Evolutionary conservation across 2,888 invertebrate species (phyloP).

Genomic region (Anticlea derivata): DNA sequence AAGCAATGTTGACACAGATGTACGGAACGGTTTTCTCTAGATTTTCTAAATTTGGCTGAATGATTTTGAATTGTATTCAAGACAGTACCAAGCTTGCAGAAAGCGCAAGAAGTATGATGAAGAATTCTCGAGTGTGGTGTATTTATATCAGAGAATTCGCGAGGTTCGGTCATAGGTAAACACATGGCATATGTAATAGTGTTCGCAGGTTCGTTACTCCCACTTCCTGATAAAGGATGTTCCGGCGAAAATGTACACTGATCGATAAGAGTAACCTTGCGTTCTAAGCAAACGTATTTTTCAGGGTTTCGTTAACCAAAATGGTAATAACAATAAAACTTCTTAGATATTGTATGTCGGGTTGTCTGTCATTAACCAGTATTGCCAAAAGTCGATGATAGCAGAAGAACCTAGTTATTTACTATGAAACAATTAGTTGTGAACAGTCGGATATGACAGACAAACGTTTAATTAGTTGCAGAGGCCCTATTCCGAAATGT

Average conservation of each 20-base stretch:
- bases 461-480: too few relatives aligned
- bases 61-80: not conserved
- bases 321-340: too few relatives aligned
- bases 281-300: slow-evolving; percentile 42
- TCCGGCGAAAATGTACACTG: slow-evolving; percentile 59
- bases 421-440: too few relatives aligned
- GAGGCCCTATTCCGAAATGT: too few relatives aligned
- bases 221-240: slow-evolving; percentile 73
- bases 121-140: slow-evolving; percentile 43
- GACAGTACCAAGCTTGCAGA: slow-evolving; percentile 50
- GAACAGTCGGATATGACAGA: too few relatives aligned
- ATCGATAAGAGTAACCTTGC: slow-evolving; percentile 69
- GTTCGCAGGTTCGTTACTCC: slow-evolving; percentile 63
- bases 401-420: too few relatives aligned
- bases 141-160: slow-evolving; percentile 61
- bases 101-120: slow-evolving; percentile 51
- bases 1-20: too few relatives aligned
- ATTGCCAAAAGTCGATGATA: too few relatives aligned
- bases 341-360: not conserved
- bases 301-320: not conserved
- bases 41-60: not conserved
- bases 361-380: not conserved
- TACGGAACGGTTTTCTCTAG: too few relatives aligned
- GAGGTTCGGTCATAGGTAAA: slow-evolving; percentile 63
- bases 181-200: slow-evolving; percentile 38